Evolutionary conservation across 2,888 invertebrate genomes (phyloP).

Genomic region (Pristionchus arcanus): DNA sequence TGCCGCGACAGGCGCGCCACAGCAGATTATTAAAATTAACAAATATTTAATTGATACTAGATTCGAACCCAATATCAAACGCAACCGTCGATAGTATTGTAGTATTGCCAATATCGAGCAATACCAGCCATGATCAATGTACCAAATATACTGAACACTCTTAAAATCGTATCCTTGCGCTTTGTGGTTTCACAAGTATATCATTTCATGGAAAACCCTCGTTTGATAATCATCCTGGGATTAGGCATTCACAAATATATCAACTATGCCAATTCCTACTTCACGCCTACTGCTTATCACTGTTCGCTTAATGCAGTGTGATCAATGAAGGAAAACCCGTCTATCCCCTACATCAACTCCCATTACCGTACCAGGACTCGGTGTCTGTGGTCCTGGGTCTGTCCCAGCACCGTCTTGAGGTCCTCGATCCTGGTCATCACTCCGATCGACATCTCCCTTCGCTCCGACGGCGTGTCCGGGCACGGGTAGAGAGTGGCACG

Average conservation of each 20-base stretch:
- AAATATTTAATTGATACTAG: too few species aligned
- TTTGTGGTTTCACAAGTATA: too few species aligned
- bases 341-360: not conserved
- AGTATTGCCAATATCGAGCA: too few species aligned
- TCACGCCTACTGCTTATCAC: not conserved
- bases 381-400: conserved; percentile 98
- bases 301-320: not conserved
- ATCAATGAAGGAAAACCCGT: not conserved
- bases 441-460: conserved; percentile 94
- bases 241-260: too few species aligned
- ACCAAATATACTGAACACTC: too few species aligned
- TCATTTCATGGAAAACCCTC: too few species aligned
- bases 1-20: conserved; percentile 97
- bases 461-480: conserved; percentile 95
- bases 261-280: not conserved
- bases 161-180: too few species aligned
- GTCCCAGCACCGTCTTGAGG: conserved; percentile 93
- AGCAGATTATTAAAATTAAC: too few species aligned
- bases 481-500: conserved; percentile 98
- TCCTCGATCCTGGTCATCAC: conserved; percentile 99
- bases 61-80: too few species aligned
- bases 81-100: too few species aligned
- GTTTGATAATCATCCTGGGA: too few species aligned
- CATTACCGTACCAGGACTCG: conserved; percentile 82
- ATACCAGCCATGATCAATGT: too few species aligned